A percentile compares a stretch with the other conserved stretches of the same genome.
These are phyloP conservation scores for Sclerodermus sp. DNA, from an alignment of 2,888 invertebrate genomes.

Conservation along the genomic window DNA sequence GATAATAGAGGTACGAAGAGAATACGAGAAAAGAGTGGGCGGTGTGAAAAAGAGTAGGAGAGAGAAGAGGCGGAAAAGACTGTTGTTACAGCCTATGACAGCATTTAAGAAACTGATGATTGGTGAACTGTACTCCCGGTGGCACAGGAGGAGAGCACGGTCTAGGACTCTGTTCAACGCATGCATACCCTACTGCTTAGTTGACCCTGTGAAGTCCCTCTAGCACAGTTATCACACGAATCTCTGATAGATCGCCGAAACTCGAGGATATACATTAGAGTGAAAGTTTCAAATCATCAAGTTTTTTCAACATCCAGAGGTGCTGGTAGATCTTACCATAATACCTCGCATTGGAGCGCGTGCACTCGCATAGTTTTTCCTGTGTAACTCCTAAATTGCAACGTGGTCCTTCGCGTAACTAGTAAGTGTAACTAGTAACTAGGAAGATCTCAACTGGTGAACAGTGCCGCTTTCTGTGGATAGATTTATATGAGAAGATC, in stretches of 20 bases:
- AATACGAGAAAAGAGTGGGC: background rate
- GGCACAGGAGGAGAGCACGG: conserved; percentile 32
- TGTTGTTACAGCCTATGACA: conserved; percentile 34
- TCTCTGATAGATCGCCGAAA: background rate
- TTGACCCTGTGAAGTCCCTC: conserved; percentile 19
- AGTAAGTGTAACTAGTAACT: background rate
- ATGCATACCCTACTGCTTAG: conserved; percentile 27
- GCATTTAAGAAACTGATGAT: conserved; percentile 32
- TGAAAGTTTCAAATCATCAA: too few relatives aligned
- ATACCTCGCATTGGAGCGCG: too few relatives aligned
- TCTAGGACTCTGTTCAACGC: conserved; percentile 27
- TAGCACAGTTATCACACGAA: conserved; percentile 4
- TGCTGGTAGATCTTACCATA: too few relatives aligned
- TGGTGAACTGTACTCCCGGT: conserved; percentile 22
- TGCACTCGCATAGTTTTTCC: too few relatives aligned
- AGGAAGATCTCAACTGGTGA: conserved; percentile 23
- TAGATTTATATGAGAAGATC: conserved; percentile 50
- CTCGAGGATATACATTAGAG: background rate
- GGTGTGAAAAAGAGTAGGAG: conserved; percentile 1
- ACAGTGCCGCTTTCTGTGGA: conserved; percentile 50
- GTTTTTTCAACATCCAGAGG: too few relatives aligned
- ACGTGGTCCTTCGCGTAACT: too few relatives aligned
- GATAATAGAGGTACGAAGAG: background rate
- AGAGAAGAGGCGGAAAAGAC: background rate
- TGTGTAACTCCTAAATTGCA: too few relatives aligned